Base-by-base conservation (phyloP, 2,888 invertebrate species). In the Notodromas monacha region DNA sequence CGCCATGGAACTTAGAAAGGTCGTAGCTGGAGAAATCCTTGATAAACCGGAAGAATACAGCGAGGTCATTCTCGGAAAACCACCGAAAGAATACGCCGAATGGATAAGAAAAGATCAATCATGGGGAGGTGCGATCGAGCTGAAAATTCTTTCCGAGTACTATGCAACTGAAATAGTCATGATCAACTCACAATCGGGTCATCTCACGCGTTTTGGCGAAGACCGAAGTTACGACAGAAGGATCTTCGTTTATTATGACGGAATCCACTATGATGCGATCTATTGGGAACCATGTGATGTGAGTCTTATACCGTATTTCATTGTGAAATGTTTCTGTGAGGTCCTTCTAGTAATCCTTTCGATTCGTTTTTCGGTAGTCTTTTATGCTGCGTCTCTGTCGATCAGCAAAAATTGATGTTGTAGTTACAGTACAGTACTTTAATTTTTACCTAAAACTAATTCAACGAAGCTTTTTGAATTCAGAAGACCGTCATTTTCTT, bases 61-160 rank as follows among this genome's bases (percentile, higher is more conserved):
- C 32, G 74, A 76, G 44, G 86, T 69, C 0, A 63, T 86, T 40
- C 56, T 89, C 2, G 73, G 77, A 1, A 66, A 66, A 50, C 65
- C 73, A 0, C 73, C 74, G 43, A 47, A 55, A 0, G 74, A 76
- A 31, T 89, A 89, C 46, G 76, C 76, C 42, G 53, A 58, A 3
- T 89, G 86, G 86, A 89, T 89, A 37, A 58, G 64, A 43, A 67
- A 68, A 40, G 61, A 69, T 0, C 70, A 68, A 39, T 69, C 76
- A 0, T 89, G 89, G 89, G 86, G 86, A 36, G 89, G 89, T 36
- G 86, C 76, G 33, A 89, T 89, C 39, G 89, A 89, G 54, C 57
- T 86, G 15, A 64, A 81, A 1, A 54, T 89, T 36, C 52, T 89
- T 15, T 69, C 77, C 1, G 63, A 65, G 43, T 69, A 69, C 49